Evolutionary conservation across 2,113 vertebrate species (phyloP).

Genomic region (Hippocampus comes): DNA sequence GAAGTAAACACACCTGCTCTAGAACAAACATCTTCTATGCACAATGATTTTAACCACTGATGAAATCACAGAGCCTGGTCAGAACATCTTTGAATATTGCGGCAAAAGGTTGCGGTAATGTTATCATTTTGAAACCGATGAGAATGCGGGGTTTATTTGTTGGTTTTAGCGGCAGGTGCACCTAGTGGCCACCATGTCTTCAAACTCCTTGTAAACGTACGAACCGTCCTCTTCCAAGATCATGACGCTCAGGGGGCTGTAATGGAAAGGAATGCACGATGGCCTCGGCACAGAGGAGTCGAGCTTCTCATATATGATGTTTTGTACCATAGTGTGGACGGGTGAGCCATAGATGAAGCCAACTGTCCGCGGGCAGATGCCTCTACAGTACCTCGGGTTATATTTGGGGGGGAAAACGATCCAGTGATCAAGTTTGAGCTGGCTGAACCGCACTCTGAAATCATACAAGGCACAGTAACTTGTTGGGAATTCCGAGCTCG

Average conservation of each 20-base stretch:
- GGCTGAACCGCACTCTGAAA: conserved; percentile 86
- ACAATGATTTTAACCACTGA: conserved; percentile 41
- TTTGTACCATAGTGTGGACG: conserved; percentile 90
- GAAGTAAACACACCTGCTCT: conserved; percentile 64
- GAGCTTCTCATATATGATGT: conserved; percentile 86
- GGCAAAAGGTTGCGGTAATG: background rate
- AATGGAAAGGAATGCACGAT: conserved; percentile 88
- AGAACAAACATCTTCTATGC: conserved; percentile 44
- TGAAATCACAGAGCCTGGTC: conserved; percentile 45
- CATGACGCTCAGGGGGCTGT: conserved; percentile 87
- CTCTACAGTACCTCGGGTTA: conserved; percentile 91
- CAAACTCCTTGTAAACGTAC: conserved; percentile 88
- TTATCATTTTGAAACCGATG: background rate
- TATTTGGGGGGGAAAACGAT: conserved; percentile 89
- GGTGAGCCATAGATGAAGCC: conserved; percentile 90
- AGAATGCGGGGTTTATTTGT: background rate
- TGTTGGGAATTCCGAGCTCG: conserved; percentile 70
- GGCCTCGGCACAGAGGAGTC: conserved; percentile 82
- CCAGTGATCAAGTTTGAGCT: conserved; percentile 90
- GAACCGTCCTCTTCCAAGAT: conserved; percentile 87
- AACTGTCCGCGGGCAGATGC: conserved; percentile 79
- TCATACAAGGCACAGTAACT: conserved; percentile 87
- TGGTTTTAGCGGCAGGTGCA: conserved; percentile 86
- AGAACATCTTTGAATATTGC: conserved; percentile 30
- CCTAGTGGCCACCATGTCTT: conserved; percentile 90